These are phyloP conservation scores for Neuroscelio doddi DNA, from an alignment of 2,888 invertebrate genomes.

Conservation along the genomic window DNA sequence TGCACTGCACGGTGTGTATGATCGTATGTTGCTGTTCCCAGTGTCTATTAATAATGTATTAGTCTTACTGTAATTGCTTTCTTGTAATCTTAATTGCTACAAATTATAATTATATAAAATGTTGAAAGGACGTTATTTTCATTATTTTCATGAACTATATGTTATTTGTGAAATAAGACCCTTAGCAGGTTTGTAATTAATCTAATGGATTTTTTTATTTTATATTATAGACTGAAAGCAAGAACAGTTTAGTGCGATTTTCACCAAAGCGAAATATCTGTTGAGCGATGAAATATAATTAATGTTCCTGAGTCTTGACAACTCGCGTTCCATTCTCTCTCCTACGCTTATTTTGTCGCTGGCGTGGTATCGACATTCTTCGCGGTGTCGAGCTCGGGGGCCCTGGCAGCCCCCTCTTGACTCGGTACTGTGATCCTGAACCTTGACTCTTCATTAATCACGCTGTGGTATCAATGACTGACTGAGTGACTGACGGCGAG, in stretches of 20 bases:
- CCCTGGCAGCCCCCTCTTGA: conserved; percentile 48
- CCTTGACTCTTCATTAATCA: conserved; percentile 72
- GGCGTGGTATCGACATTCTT: conserved; percentile 65
- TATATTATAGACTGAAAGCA: conserved; percentile 10
- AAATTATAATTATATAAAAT: not conserved
- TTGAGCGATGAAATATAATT: conserved; percentile 47
- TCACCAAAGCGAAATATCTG: conserved; percentile 43
- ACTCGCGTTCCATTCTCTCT: conserved; percentile 38
- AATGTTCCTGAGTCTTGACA: conserved; percentile 41
- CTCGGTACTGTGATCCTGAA: conserved; percentile 66
- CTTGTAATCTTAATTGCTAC: not conserved
- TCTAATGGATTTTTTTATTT: conserved; percentile 25
- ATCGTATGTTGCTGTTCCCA: conserved; percentile 7
- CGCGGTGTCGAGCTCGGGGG: conserved; percentile 55
- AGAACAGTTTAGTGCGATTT: conserved; percentile 40
- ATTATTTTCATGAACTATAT: too few species aligned
- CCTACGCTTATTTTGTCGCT: conserved; percentile 42
- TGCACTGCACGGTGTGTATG: conserved; percentile 10
- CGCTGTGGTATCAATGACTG: conserved; percentile 70
- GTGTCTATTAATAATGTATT: conserved; percentile 14
- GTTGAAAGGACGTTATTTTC: too few species aligned
- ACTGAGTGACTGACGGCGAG: conserved; percentile 64
- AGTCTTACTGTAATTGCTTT: conserved; percentile 5
- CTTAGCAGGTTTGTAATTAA: too few species aligned
- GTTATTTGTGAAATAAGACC: too few species aligned